These are phyloP conservation scores for Hylaea fasciaria DNA, from an alignment of 2,888 invertebrate genomes.

Conservation along the genomic window DNA sequence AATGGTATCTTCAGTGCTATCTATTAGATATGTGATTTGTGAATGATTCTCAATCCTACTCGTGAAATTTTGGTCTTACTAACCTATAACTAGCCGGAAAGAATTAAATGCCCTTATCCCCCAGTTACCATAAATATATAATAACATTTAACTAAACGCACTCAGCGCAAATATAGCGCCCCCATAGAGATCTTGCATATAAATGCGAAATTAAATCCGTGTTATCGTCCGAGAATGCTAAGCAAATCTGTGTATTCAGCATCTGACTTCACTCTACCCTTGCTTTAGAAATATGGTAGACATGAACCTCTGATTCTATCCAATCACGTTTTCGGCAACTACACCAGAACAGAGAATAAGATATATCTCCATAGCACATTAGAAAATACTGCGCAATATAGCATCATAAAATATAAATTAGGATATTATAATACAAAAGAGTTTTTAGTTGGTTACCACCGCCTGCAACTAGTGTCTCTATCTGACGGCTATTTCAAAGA, in stretches of 20 bases:
- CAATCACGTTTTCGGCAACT: constrained; percentile 11
- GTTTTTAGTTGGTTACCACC: background rate
- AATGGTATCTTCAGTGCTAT: too few relatives aligned
- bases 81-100: too few relatives aligned
- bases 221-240: constrained; percentile 14
- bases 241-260: constrained; percentile 4
- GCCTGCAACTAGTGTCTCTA: too few relatives aligned
- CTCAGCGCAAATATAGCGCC: background rate
- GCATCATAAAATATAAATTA: background rate
- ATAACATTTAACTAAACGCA: background rate
- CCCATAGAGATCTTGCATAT: constrained; percentile 17
- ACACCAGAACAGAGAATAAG: background rate
- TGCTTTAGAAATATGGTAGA: background rate
- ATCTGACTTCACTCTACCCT: constrained; percentile 1
- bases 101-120: background rate
- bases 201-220: constrained; percentile 25
- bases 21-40: too few relatives aligned
- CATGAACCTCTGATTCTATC: constrained; percentile 15
- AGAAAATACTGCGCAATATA: background rate
- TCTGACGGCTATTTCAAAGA: too few relatives aligned
- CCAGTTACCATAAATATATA: background rate
- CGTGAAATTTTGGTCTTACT: too few relatives aligned
- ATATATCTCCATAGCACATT: too few relatives aligned
- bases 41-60: too few relatives aligned
- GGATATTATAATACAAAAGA: background rate